phyloP scores from a whole-genome alignment of 1,140 invertebrate genomes.

The Palaemon carinicauda region DNA sequence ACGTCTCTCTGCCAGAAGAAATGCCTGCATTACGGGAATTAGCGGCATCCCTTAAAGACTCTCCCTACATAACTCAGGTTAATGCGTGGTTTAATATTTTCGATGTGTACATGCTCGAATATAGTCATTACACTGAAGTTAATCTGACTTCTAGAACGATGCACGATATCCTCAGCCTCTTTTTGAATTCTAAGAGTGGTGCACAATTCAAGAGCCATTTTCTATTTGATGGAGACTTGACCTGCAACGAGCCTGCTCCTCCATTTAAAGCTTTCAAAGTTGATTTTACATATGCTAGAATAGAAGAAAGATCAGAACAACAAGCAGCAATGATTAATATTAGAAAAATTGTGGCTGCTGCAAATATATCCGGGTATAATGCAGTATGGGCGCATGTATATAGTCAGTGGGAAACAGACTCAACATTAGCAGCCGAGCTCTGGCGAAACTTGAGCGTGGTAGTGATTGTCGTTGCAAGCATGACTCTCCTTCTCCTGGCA shows the following conservation, averaged over 20 bases:
- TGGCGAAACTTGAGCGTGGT: conserved; percentile 81
- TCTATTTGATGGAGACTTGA: conserved; percentile 4
- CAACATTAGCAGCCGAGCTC: conserved; percentile 77
- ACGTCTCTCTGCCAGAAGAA: conserved; percentile 69
- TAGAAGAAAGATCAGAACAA: background rate
- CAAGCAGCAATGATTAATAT: conserved; percentile 73
- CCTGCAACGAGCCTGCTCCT: conserved; percentile 5
- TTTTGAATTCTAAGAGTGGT: conserved; percentile 14
- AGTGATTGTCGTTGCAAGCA: conserved; percentile 80
- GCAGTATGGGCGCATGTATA: conserved; percentile 72
- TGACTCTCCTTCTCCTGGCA: conserved; percentile 81
- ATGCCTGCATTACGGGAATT: conserved; percentile 72
- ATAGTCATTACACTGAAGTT: background rate
- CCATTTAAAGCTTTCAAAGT: conserved; percentile 28
- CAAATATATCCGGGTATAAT: conserved; percentile 67
- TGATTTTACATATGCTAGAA: background rate
- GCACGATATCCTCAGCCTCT: conserved; percentile 5
- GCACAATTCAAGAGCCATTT: conserved; percentile 5
- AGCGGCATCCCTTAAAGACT: conserved; percentile 67
- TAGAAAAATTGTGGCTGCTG: conserved; percentile 68
- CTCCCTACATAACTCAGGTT: conserved; percentile 68
- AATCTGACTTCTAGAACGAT: background rate
- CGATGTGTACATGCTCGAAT: conserved; percentile 65
- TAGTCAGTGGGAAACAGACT: conserved; percentile 79
- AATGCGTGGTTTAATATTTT: conserved; percentile 72